Evolutionary conservation across 2,113 vertebrate genomes (phyloP), one percentile per base, ranked within the genome.

Genomic region (Chascanopsetta lugubris): DNA sequence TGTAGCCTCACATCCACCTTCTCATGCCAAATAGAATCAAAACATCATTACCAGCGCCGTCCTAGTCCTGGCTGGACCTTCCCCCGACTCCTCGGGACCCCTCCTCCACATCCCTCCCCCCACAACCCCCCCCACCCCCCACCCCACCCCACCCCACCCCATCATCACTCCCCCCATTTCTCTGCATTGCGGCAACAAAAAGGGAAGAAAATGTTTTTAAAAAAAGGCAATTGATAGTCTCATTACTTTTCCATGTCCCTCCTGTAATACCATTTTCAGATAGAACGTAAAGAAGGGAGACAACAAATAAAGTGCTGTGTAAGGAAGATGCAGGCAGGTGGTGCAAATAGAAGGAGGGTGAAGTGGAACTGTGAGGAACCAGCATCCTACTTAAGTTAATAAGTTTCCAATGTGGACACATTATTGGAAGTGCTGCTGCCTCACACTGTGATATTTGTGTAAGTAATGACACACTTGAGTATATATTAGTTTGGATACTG

Each of bases 1-100:
- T n/a, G n/a, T 62, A 71, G 83, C 48, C 75, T 71, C 77, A 81
- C 40, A 54, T 76, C 79, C 76, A 78, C 80, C 76, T 72, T 81
- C 75, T 75, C 75, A 81, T 51, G 85, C 82, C 87, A 90, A 83
- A 89, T 77, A 88, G 87, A 90, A 91, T 90, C 88, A 90, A 72
- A 80, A 74, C 79, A 69, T 86, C 83, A 87, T 89, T 87, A 91
- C 81, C 60, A 43, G 62, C 8, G 6, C 27, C 5, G 15, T 73
- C 1, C 61, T 2, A 27, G 53, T 75, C 55, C 76, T 54, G 45
- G 61, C 71, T 65, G 74, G 68, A 76, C 74, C 56, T 18, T 3
- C 12, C 46, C 78, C 66, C 27, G 59, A 59, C 69, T 56, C 48
- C 51, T 61, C 40, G 36, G 30, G 58, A 3, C 6, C 51, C 32